Evolutionary conservation across 2,888 invertebrate species (phyloP).

Genomic region (Brachyptera putata): DNA sequence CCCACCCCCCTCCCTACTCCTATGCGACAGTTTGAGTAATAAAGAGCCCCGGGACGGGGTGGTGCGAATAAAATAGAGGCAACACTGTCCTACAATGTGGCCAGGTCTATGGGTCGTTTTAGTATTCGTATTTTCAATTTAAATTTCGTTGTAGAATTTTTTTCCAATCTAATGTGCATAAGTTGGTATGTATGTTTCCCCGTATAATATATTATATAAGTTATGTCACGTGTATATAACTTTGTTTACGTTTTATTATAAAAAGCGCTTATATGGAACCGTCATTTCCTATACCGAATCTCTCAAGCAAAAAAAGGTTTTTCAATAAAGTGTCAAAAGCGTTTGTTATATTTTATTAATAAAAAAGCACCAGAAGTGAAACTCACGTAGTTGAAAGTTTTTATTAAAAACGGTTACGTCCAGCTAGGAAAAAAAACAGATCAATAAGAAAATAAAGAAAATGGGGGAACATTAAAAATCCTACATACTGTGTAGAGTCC

Average conservation of each 20-base stretch:
- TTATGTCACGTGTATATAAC: background rate
- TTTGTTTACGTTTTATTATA: constrained; percentile 14
- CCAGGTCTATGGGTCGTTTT: background rate
- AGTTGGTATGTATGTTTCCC: background rate
- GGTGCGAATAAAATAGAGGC: constrained; percentile 10
- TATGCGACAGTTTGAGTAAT: constrained; percentile 20
- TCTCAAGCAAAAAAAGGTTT: constrained; percentile 5
- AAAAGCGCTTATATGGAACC: constrained; percentile 11
- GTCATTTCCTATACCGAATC: constrained; percentile 15
- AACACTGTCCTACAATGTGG: background rate
- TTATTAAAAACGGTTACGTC: constrained; percentile 17
- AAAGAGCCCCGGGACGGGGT: constrained; percentile 7
- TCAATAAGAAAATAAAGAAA: constrained; percentile 21
- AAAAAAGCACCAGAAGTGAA: constrained; percentile 20
- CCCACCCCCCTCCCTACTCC: background rate
- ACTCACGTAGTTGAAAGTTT: constrained; percentile 23
- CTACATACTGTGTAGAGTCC: constrained; percentile 3
- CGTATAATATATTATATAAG: background rate
- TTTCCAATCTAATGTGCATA: background rate
- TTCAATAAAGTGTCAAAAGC: constrained; percentile 21
- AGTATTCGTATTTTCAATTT: background rate
- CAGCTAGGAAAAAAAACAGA: background rate
- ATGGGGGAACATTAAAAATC: constrained; percentile 16
- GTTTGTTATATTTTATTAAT: constrained; percentile 23
- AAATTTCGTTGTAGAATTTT: background rate